Percentiles rank a stretch among this genome's conserved stretches.
phyloP scores from a whole-genome alignment of 64 coral and sea anemone genomes.

The Montipora foliosa region DNA sequence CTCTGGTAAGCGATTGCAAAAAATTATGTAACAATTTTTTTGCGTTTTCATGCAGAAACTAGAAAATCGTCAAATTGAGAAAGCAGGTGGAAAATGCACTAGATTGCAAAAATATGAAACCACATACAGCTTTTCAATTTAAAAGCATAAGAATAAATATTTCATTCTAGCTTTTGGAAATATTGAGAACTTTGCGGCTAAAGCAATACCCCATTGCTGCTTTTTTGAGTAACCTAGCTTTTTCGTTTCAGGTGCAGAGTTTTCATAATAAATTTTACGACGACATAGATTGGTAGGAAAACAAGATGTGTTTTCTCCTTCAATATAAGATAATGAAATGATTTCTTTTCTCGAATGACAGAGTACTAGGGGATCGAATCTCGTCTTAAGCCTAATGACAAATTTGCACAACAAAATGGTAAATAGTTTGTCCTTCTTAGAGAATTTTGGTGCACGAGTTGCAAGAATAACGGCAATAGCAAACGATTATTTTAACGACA shows the following conservation, averaged over 20 bases:
- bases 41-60: background rate
- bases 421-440: background rate
- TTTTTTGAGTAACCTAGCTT: background rate
- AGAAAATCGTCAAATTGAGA: background rate
- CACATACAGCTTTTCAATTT: conserved; percentile 44
- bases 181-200: background rate
- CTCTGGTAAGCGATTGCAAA: conserved; percentile 37
- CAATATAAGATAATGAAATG: conserved; percentile 11
- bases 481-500: background rate
- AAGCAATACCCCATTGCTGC: background rate
- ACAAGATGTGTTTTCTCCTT: conserved; percentile 14
- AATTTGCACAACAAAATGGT: conserved; percentile 14
- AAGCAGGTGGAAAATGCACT: conserved; percentile 47
- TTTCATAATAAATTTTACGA: background rate
- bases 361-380: conserved; percentile 20
- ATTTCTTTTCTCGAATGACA: conserved; percentile 15
- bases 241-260: background rate
- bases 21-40: conserved; percentile 28
- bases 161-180: background rate
- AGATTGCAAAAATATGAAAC: conserved; percentile 61
- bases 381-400: conserved; percentile 6
- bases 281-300: conserved; percentile 27
- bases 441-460: background rate
- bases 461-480: background rate
- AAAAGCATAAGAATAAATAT: conserved; percentile 37